A percentile compares a stretch with the other conserved stretches of the same genome.
phyloP scores from a whole-genome alignment of 2,888 invertebrate genomes.

The Athalia circularis region DNA sequence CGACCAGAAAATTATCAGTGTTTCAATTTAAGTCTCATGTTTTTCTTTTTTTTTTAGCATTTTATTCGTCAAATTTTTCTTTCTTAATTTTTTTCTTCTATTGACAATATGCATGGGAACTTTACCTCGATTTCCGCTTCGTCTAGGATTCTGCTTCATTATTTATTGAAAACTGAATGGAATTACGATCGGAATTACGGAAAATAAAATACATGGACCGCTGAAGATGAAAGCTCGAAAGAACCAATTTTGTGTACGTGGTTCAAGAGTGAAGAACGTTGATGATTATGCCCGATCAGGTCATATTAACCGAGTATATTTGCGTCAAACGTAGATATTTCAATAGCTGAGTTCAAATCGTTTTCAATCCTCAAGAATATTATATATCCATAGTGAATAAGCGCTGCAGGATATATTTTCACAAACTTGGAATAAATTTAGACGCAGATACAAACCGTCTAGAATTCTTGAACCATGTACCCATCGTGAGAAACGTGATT shows the following conservation, averaged over 20 bases:
- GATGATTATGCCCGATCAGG: background rate
- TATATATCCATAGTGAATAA: too few species aligned
- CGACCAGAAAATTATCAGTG: too few species aligned
- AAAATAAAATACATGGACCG: background rate
- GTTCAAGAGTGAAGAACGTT: constrained; percentile 1
- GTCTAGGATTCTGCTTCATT: too few species aligned
- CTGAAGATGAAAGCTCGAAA: background rate
- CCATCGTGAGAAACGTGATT: background rate
- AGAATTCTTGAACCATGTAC: background rate
- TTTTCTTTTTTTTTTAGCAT: too few species aligned
- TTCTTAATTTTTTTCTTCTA: too few species aligned
- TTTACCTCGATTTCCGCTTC: too few species aligned
- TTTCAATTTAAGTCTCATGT: too few species aligned
- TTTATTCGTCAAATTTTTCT: too few species aligned
- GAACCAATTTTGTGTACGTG: constrained; percentile 7
- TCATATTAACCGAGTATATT: background rate
- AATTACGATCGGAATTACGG: constrained; percentile 19
- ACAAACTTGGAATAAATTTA: constrained; percentile 7
- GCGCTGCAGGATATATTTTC: background rate
- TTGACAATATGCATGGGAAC: too few species aligned
- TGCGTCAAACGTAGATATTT: background rate
- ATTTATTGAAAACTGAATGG: constrained; percentile 7
- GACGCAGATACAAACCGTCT: background rate
- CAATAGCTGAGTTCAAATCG: background rate
- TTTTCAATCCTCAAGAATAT: too few species aligned